Conservation (phyloP, 2,113 vertebrate species). For the Lipotes vexillifer region DNA sequence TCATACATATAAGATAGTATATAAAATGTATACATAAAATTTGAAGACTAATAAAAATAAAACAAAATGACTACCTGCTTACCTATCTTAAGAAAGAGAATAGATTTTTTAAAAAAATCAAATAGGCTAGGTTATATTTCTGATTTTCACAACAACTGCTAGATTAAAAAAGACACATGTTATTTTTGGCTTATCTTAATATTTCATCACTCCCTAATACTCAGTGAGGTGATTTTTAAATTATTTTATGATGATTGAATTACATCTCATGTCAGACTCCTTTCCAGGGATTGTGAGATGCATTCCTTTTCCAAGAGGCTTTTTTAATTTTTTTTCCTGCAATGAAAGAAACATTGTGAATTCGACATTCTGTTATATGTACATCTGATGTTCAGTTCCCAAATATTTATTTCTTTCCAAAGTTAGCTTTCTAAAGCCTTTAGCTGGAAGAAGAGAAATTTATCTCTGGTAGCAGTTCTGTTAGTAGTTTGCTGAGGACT, state of each 20-base stretch:
- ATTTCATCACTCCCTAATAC: not conserved
- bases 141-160: not conserved
- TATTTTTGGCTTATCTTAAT: not conserved
- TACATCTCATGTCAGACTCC: not conserved
- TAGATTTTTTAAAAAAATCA: not conserved
- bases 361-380: not conserved
- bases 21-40: not conserved
- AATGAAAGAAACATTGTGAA: not conserved
- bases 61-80: not conserved
- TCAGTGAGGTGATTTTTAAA: not conserved
- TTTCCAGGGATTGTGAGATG: not conserved
- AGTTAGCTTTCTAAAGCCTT: not conserved
- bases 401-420: not conserved
- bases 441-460: not conserved
- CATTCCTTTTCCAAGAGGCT: not conserved
- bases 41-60: not conserved
- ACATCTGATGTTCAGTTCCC: not conserved
- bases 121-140: not conserved
- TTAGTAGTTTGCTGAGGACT: not conserved
- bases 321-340: not conserved
- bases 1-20: not conserved
- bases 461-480: not conserved
- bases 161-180: not conserved
- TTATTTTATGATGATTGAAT: not conserved
- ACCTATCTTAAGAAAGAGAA: not conserved